A percentile compares a stretch with the other conserved stretches of the same genome.
phyloP scores from a whole-genome alignment of 2,888 invertebrate genomes.

The Timema podura region DNA sequence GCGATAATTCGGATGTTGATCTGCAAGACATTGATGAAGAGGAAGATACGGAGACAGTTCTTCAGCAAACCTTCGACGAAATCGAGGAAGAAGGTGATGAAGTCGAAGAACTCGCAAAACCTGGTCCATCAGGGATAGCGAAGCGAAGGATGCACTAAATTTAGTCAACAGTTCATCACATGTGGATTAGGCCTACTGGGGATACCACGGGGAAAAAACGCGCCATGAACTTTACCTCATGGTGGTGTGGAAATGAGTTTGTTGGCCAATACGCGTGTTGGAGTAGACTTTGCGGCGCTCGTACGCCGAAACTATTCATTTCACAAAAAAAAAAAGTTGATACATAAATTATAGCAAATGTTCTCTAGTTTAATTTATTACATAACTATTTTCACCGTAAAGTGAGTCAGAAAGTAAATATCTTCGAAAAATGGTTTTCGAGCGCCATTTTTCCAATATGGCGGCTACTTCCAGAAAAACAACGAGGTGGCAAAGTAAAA shows the following conservation, averaged over 20 bases:
- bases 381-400: background rate
- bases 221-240: conserved; percentile 27
- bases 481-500: conserved; percentile 7
- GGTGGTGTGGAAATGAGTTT: background rate
- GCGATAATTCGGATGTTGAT: conserved; percentile 32
- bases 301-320: too few relatives aligned
- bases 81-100: conserved; percentile 31
- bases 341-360: background rate
- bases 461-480: background rate
- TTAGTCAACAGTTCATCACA: conserved; percentile 20
- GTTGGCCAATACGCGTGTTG: too few relatives aligned
- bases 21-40: conserved; percentile 35
- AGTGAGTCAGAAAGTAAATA: background rate
- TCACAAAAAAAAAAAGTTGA: background rate
- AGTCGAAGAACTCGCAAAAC: conserved; percentile 27
- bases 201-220: conserved; percentile 41
- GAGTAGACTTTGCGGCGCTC: too few relatives aligned
- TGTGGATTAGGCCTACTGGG: conserved; percentile 40
- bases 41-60: conserved; percentile 35
- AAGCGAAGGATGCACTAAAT: conserved; percentile 28
- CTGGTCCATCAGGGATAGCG: conserved; percentile 27
- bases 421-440: background rate
- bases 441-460: background rate
- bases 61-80: conserved; percentile 32
- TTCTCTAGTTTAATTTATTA: background rate